A percentile compares a stretch with the other conserved stretches of the same genome.
phyloP scores from a whole-genome alignment of 2,113 vertebrate species.

The Furnarius figulus region DNA sequence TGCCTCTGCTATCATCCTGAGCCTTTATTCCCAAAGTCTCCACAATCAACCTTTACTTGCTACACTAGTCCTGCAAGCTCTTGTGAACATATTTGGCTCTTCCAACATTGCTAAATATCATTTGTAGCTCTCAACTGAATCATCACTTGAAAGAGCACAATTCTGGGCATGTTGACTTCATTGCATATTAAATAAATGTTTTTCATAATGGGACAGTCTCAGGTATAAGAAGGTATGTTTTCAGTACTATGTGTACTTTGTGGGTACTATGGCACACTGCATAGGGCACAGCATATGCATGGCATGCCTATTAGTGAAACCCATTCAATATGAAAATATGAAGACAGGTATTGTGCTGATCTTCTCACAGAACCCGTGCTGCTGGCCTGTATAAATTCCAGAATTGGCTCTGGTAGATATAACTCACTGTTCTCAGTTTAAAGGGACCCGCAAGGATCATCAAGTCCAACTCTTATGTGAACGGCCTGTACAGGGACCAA shows the following conservation, averaged over 20 bases:
- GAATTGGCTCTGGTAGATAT: neutral
- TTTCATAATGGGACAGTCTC: neutral
- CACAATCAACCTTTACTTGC: neutral
- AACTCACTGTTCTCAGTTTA: neutral
- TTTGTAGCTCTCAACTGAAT: neutral
- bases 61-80: neutral
- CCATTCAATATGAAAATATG: neutral
- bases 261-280: neutral
- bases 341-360: neutral
- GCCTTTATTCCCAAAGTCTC: neutral
- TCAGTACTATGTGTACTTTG: neutral
- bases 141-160: neutral
- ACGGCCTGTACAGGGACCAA: no score
- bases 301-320: neutral
- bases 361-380: neutral
- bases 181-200: neutral
- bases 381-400: neutral
- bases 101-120: neutral
- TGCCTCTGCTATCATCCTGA: neutral
- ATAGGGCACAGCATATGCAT: neutral
- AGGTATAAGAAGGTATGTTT: neutral
- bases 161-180: neutral
- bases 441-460: neutral
- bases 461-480: neutral
- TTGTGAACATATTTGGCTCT: neutral